Evolutionary conservation across 2,888 invertebrate genomes (phyloP).

Genomic region (Heliconius charithonia): DNA sequence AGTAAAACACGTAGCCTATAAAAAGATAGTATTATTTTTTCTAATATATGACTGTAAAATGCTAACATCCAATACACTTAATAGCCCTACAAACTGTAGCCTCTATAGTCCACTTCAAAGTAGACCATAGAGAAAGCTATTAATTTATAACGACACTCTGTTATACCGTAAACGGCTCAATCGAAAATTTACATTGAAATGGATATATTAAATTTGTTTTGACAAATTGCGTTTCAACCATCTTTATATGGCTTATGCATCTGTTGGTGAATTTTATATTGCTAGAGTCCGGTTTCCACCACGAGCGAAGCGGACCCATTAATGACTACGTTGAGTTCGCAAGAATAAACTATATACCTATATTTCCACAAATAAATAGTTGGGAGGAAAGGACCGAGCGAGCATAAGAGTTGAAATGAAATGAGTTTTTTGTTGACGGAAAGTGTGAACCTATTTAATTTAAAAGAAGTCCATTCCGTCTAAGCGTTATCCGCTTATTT

Average conservation of each 20-base stretch:
- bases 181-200: conserved; percentile 55
- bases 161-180: conserved; percentile 58
- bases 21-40: no score
- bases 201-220: conserved; percentile 41
- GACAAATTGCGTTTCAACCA: conserved; percentile 38
- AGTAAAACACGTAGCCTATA: not conserved
- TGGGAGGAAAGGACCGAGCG: no score
- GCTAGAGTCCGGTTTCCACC: not conserved
- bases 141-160: conserved; percentile 57
- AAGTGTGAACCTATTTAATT: no score
- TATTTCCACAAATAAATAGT: no score
- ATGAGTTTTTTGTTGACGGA: no score
- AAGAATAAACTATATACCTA: no score
- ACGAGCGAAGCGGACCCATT: no score
- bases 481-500: not conserved
- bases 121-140: no score
- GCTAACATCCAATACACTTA: not conserved
- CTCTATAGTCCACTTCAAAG: conserved; percentile 31
- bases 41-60: no score
- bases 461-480: no score
- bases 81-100: not conserved
- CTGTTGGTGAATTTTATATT: not conserved
- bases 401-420: no score
- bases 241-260: not conserved
- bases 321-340: no score